phyloP scores from a whole-genome alignment of 2,888 invertebrate species.

The Pristionchus japonicus region DNA sequence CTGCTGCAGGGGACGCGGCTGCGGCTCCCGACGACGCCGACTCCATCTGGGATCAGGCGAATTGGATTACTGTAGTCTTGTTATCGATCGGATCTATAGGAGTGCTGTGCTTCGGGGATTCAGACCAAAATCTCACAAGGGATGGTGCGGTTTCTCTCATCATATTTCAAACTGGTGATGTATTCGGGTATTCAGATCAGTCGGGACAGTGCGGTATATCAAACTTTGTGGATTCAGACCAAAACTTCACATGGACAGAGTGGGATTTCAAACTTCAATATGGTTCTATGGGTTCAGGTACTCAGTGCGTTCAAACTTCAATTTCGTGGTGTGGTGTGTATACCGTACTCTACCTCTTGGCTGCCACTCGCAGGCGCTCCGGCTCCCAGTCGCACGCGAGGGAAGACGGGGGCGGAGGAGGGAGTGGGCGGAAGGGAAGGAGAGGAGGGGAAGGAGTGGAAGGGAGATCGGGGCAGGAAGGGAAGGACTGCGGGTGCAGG shows the following conservation, averaged over 20 bases:
- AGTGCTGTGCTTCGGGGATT: background rate
- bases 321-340: background rate
- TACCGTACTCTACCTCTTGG: background rate
- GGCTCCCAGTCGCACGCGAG: slow-evolving; percentile 11
- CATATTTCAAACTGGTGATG: background rate
- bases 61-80: background rate
- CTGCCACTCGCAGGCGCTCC: background rate
- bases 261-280: no score
- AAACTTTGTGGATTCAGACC: no score
- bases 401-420: slow-evolving; percentile 16
- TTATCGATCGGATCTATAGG: background rate
- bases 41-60: background rate
- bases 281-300: no score
- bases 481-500: background rate
- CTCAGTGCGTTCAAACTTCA: no score
- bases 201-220: no score
- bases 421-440: slow-evolving; percentile 16
- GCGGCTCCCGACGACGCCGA: background rate
- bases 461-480: background rate
- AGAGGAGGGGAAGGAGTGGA: slow-evolving; percentile 16
- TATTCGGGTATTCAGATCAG: no score
- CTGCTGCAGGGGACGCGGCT: background rate
- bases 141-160: background rate
- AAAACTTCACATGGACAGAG: no score
- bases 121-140: background rate